Evolutionary conservation across 2,888 invertebrate genomes (phyloP), one percentile per base, ranked within the genome.

Genomic region (Holacanthella duospinosa): DNA sequence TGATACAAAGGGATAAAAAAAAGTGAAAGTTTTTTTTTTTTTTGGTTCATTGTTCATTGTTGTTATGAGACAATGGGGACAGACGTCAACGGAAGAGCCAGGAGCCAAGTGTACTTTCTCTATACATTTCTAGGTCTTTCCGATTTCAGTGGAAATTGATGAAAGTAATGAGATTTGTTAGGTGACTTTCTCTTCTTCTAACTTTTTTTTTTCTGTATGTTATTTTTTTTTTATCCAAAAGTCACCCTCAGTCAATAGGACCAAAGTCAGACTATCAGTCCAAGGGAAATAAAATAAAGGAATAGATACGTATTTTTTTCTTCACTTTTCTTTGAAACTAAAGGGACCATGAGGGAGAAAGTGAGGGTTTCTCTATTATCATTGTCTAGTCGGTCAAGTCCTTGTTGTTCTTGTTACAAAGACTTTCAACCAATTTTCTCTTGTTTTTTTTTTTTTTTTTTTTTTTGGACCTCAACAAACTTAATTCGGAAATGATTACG

Each of bases 101-200:
- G 21, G 21, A 36, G 36, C 36, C 36, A n/a, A n/a, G n/a, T n/a
- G n/a, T n/a, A n/a, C n/a, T n/a, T n/a, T n/a, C n/a, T n/a, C n/a
- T n/a, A 9, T 36, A 9, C 36, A 36, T 9, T 9, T 36, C 36
- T 16, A 21, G 48, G 21, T 48, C 12, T n/a, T 9, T 48, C 21
- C 21, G 16, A 9, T 9, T 21, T 44, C 54, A 61, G 28, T 55
- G 58, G 56, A 61, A 59, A 69, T 67, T 69, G 66, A 67, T 68
- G 69, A 69, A 71, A 71, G 69, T 69, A 71, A 71, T 71, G 69
- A 71, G 71, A 69, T 71, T 71, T 69, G 65, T 64, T 64, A 57
- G 24, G 43, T 43, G 55, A 28, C 25, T 21, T 44, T 60, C 64
- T 60, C 58, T 64, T 62, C 61, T 36, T 36, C 21, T 21, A 21